A percentile compares a stretch with the other conserved stretches of the same genome.
Conservation (phyloP, 2,797 vertebrate species). For the Squalus acanthias region DNA sequence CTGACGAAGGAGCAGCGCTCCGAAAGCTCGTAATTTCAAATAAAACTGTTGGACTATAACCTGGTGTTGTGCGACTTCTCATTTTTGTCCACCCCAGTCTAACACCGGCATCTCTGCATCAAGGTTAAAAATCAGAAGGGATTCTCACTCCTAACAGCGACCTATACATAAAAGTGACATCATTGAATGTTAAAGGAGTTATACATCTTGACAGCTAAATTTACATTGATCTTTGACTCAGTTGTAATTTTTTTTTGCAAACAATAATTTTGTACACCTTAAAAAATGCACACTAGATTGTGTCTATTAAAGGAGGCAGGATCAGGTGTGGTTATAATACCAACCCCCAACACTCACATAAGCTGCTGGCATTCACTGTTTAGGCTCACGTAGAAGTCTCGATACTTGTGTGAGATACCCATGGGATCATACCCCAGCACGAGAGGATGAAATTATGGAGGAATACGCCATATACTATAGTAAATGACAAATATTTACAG, state of each 20-base stretch:
- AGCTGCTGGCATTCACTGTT: not conserved
- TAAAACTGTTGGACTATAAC: no score
- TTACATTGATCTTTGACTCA: not conserved
- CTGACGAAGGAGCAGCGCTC: no score
- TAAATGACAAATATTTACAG: slow-evolving; percentile 11
- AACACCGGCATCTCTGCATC: no score
- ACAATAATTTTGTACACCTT: not conserved
- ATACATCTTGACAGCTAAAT: not conserved
- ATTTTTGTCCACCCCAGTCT: no score
- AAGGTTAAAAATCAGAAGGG: not conserved
- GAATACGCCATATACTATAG: not conserved
- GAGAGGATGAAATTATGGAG: not conserved
- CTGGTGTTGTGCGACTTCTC: no score
- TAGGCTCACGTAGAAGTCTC: not conserved
- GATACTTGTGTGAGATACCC: not conserved
- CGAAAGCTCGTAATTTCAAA: no score
- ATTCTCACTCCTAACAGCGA: not conserved
- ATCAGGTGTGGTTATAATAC: not conserved
- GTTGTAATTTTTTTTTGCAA: not conserved
- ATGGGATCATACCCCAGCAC: not conserved
- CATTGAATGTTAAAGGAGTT: not conserved
- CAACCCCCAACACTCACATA: not conserved
- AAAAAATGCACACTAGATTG: not conserved
- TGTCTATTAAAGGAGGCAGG: not conserved
- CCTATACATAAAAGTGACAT: not conserved